phyloP scores from a whole-genome alignment of 2,888 invertebrate genomes.

The Auanema sp. region DNA sequence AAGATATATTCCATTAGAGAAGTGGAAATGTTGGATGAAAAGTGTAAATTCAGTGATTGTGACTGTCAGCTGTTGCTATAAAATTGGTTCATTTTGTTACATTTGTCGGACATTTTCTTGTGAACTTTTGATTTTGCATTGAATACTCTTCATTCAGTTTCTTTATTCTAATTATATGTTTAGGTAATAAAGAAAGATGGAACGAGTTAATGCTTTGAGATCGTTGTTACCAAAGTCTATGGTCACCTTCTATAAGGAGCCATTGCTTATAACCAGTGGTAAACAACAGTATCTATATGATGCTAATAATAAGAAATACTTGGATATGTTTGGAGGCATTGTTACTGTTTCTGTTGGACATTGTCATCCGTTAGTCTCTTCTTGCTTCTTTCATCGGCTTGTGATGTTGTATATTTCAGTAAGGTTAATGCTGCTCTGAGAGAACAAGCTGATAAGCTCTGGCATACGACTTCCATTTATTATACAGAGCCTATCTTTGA shows the following conservation, averaged over 20 bases:
- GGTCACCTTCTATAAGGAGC: slow-evolving; percentile 42
- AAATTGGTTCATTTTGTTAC: too few relatives aligned
- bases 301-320: slow-evolving; percentile 72
- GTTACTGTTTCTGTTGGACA: slow-evolving; percentile 96
- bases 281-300: slow-evolving; percentile 45
- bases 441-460: slow-evolving; percentile 79
- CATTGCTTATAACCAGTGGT: slow-evolving; percentile 15
- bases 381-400: background rate
- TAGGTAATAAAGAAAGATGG: slow-evolving; percentile 32
- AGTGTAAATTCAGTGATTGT: too few relatives aligned
- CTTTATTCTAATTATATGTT: too few relatives aligned
- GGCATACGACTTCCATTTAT: slow-evolving; percentile 91
- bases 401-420: slow-evolving; percentile 68
- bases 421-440: slow-evolving; percentile 80
- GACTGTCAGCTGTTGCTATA: too few relatives aligned
- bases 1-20: too few relatives aligned
- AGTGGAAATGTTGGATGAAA: too few relatives aligned
- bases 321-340: slow-evolving; percentile 94
- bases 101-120: too few relatives aligned
- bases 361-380: slow-evolving; percentile 81
- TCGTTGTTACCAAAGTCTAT: slow-evolving; percentile 49
- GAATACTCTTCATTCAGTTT: too few relatives aligned
- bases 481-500: slow-evolving; percentile 86
- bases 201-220: slow-evolving; percentile 45
- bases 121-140: too few relatives aligned